A percentile compares a stretch with the other conserved stretches of the same genome.
Conservation (phyloP, 2,888 invertebrate genomes). For the Panopea generosa region DNA sequence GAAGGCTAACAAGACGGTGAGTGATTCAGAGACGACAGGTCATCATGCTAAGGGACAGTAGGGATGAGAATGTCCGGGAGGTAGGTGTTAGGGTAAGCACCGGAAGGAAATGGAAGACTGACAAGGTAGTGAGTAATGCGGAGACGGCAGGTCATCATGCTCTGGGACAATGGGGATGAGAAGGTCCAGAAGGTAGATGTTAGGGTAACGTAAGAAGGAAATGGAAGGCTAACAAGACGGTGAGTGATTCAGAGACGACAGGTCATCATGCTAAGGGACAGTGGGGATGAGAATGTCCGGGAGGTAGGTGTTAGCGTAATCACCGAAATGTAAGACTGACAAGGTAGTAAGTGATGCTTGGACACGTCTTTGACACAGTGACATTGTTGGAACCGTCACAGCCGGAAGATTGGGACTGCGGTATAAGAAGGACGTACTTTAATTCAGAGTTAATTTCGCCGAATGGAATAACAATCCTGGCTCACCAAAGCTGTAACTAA, state of each 20-base stretch:
- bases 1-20: slow-evolving; percentile 18
- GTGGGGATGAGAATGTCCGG: slow-evolving; percentile 5
- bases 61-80: slow-evolving; percentile 9
- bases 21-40: slow-evolving; percentile 12
- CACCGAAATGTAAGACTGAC: slow-evolving; percentile 22
- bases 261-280: not conserved
- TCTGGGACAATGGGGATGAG: not conserved
- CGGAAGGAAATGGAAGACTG: slow-evolving; percentile 25
- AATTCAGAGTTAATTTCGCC: slow-evolving; percentile 7
- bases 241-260: slow-evolving; percentile 15
- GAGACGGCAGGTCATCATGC: slow-evolving; percentile 12
- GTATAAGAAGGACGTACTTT: slow-evolving; percentile 11
- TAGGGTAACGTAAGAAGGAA: slow-evolving; percentile 20
- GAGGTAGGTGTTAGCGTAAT: slow-evolving; percentile 8
- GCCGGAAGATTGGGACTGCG: slow-evolving; percentile 10
- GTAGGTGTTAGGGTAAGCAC: slow-evolving; percentile 13
- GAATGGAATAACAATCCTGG: no score
- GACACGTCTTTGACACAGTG: slow-evolving; percentile 7
- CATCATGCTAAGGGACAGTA: not conserved
- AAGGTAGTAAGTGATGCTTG: slow-evolving; percentile 13
- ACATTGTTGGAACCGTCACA: not conserved
- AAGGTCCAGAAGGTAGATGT: slow-evolving; percentile 2
- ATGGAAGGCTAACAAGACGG: slow-evolving; percentile 17
- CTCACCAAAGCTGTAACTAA: no score
- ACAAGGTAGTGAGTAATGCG: slow-evolving; percentile 12